phyloP scores from a whole-genome alignment of 2,888 invertebrate species.

The Sthenelais limicola region DNA sequence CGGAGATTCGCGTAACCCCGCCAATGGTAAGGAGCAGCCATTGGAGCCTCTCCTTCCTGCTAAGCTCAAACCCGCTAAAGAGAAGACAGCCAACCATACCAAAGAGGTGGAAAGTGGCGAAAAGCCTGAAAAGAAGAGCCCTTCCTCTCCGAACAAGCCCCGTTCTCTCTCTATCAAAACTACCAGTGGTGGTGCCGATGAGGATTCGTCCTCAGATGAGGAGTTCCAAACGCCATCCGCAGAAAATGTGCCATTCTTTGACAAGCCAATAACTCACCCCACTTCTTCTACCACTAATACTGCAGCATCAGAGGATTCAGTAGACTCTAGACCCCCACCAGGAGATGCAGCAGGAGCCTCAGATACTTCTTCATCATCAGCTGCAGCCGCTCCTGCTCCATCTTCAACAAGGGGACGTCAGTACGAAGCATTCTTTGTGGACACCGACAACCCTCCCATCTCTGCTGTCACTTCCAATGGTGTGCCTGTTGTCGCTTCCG shows the following conservation, averaged over 20 bases:
- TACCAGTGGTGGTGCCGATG: conserved; percentile 1
- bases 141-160: conserved; percentile 38
- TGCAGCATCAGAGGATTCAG: not conserved
- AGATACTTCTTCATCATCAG: too few relatives aligned
- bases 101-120: conserved; percentile 81
- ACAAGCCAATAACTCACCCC: not conserved
- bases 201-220: conserved; percentile 48
- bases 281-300: too few relatives aligned
- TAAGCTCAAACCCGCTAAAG: conserved; percentile 77
- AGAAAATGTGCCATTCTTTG: conserved; percentile 48
- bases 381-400: not conserved
- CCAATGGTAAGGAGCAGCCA: conserved; percentile 12
- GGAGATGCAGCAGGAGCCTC: too few relatives aligned
- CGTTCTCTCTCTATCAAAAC: conserved; percentile 2
- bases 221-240: conserved; percentile 53
- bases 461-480: conserved; percentile 9
- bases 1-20: not conserved
- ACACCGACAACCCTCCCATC: conserved; percentile 33
- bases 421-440: conserved; percentile 45
- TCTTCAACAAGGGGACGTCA: not conserved
- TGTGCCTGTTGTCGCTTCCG: not conserved
- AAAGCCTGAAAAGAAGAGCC: conserved; percentile 10
- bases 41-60: conserved; percentile 77
- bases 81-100: conserved; percentile 78
- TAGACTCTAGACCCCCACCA: too few relatives aligned